These are phyloP conservation scores for Epiblema foenella DNA, from an alignment of 2,888 invertebrate genomes.

Conservation along the genomic window DNA sequence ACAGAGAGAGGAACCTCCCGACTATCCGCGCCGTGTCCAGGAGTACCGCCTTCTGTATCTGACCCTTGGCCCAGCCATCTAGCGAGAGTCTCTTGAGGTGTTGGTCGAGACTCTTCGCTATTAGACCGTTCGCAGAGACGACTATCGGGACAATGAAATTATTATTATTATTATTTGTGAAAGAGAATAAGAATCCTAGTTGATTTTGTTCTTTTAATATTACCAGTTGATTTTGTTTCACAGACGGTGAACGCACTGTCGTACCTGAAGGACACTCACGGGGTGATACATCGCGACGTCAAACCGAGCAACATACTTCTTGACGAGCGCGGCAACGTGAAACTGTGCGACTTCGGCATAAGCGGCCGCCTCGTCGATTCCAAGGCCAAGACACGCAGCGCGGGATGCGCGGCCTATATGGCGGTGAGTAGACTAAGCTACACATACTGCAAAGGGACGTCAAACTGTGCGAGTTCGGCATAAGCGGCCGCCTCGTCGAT, in stretches of 20 bases:
- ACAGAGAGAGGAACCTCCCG: no score
- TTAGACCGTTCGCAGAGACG: no score
- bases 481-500: slow-evolving; percentile 98
- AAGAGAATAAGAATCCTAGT: no score
- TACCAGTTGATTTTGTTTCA: slow-evolving; percentile 31
- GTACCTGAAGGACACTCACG: slow-evolving; percentile 98
- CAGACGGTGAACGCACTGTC: slow-evolving; percentile 98
- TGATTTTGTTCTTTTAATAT: no score
- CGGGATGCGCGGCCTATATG: slow-evolving; percentile 99
- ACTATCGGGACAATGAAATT: no score
- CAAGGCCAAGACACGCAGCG: slow-evolving; percentile 98
- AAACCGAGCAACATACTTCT: slow-evolving; percentile 99
- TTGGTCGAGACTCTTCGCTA: no score
- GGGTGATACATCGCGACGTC: slow-evolving; percentile 98
- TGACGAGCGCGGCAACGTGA: slow-evolving; percentile 97
- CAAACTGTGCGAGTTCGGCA: slow-evolving; percentile 99
- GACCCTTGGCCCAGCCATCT: no score
- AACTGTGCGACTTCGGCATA: slow-evolving; percentile 99
- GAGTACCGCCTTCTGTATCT: no score
- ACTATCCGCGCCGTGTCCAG: no score
- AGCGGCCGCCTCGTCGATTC: slow-evolving; percentile 99
- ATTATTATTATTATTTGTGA: no score
- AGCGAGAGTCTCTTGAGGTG: no score
- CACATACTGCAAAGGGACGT: slow-evolving; percentile 86
- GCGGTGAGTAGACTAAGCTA: slow-evolving; percentile 88